phyloP scores from a whole-genome alignment of 2,888 invertebrate genomes.

The Conomelus anceps region DNA sequence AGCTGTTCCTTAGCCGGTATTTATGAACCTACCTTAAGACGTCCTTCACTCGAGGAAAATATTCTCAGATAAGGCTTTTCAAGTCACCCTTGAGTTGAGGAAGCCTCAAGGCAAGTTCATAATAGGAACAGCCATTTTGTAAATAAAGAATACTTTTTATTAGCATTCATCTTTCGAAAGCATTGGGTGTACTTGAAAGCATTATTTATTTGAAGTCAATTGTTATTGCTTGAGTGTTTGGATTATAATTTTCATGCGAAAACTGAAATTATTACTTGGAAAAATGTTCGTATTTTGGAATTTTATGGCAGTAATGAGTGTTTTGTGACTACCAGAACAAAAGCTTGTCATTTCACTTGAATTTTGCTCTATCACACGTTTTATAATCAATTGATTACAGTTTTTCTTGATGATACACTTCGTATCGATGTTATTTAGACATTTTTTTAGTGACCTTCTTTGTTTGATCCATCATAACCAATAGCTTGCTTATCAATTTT shows the following conservation, averaged over 20 bases:
- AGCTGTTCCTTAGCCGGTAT: too few relatives aligned
- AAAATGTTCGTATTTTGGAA: background rate
- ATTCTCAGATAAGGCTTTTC: too few relatives aligned
- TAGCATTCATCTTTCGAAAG: background rate
- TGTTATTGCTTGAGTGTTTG: background rate
- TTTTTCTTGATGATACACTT: too few relatives aligned
- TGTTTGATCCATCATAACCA: background rate
- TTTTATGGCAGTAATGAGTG: background rate
- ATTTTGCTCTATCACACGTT: background rate
- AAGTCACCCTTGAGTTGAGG: too few relatives aligned
- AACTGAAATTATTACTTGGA: background rate
- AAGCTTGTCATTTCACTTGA: background rate
- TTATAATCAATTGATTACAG: background rate
- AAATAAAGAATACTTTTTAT: too few relatives aligned
- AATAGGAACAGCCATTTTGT: too few relatives aligned
- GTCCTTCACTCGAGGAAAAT: too few relatives aligned
- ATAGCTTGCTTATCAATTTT: background rate
- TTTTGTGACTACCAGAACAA: background rate
- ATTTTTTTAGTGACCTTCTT: background rate
- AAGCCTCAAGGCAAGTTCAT: too few relatives aligned
- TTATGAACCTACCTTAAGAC: too few relatives aligned
- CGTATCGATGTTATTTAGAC: background rate
- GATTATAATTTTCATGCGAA: background rate
- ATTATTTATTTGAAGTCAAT: background rate
- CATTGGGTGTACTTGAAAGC: background rate